phyloP scores from a whole-genome alignment of 2,797 vertebrate genomes.

The Clarias pachynema region DNA sequence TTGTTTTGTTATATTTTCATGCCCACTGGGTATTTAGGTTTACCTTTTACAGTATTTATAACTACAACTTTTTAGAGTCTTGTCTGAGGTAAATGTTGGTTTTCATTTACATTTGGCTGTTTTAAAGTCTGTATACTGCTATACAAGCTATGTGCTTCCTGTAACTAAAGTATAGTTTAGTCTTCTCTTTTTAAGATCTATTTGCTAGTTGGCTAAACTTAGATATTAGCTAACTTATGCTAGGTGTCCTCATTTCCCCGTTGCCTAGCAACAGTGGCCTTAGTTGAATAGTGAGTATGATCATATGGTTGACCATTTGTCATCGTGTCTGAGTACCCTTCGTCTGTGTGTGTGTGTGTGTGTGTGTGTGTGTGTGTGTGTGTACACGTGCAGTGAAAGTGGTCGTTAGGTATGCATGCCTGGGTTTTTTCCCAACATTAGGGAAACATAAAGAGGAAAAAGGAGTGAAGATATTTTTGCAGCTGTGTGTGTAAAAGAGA shows the following conservation, averaged over 20 bases:
- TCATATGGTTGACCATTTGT: too few relatives aligned
- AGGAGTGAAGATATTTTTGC: slow-evolving; percentile 9
- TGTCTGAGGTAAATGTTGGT: background rate
- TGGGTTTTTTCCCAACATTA: background rate
- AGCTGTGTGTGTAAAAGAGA: background rate
- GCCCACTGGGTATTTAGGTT: background rate
- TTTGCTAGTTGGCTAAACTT: background rate
- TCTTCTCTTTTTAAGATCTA: background rate
- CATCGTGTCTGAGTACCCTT: background rate
- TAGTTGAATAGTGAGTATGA: background rate
- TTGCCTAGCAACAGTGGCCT: slow-evolving; percentile 7
- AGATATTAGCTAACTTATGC: background rate
- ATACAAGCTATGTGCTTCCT: background rate
- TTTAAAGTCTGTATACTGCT: too few relatives aligned
- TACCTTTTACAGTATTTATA: background rate
- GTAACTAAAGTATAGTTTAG: too few relatives aligned
- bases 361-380: slow-evolving; percentile 11
- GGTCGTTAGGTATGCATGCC: background rate
- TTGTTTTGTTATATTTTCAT: background rate
- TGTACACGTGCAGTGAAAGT: background rate
- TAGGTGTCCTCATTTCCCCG: background rate
- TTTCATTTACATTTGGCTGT: too few relatives aligned
- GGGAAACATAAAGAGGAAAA: background rate
- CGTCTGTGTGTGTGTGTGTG: background rate
- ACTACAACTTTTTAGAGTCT: background rate